phyloP scores from a whole-genome alignment of 2,113 vertebrate species.

The Sigmodon hispidus region DNA sequence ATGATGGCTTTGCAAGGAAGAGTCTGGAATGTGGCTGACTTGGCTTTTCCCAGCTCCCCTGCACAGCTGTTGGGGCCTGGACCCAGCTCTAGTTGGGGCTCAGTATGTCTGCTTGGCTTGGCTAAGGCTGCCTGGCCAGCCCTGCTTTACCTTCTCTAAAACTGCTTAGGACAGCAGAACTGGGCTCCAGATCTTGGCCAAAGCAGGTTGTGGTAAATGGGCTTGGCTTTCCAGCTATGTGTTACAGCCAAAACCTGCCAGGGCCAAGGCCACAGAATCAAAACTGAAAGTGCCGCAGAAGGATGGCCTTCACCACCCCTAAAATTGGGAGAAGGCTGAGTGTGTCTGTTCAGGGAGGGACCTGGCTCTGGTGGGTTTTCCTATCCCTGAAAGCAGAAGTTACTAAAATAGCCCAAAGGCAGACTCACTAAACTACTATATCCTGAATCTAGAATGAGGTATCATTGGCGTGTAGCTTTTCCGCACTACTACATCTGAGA shows the following conservation, averaged over 20 bases:
- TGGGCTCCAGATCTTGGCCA: conserved; percentile 60
- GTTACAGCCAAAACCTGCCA: conserved; percentile 54
- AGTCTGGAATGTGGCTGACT: conserved; percentile 74
- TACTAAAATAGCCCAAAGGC: background rate
- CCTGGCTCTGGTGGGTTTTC: background rate
- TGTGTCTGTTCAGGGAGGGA: background rate
- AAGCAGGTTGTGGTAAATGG: conserved; percentile 64
- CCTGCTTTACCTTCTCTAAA: conserved; percentile 68
- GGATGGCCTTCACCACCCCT: background rate
- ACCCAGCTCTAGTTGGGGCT: conserved; percentile 53
- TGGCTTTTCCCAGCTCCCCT: conserved; percentile 58
- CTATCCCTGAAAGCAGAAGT: background rate
- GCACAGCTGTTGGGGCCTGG: conserved; percentile 60
- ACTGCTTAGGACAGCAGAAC: conserved; percentile 73
- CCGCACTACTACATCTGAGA: background rate
- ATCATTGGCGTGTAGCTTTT: background rate
- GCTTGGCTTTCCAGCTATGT: conserved; percentile 55
- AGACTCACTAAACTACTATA: background rate
- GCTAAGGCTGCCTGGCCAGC: conserved; percentile 31
- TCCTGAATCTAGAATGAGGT: background rate
- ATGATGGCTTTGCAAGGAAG: conserved; percentile 63
- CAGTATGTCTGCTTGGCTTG: conserved; percentile 73
- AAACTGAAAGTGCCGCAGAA: conserved; percentile 51
- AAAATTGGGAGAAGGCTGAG: background rate
- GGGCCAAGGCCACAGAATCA: conserved; percentile 42